Conservation (phyloP, 1,140 invertebrate genomes). For the Megathymus violae region DNA sequence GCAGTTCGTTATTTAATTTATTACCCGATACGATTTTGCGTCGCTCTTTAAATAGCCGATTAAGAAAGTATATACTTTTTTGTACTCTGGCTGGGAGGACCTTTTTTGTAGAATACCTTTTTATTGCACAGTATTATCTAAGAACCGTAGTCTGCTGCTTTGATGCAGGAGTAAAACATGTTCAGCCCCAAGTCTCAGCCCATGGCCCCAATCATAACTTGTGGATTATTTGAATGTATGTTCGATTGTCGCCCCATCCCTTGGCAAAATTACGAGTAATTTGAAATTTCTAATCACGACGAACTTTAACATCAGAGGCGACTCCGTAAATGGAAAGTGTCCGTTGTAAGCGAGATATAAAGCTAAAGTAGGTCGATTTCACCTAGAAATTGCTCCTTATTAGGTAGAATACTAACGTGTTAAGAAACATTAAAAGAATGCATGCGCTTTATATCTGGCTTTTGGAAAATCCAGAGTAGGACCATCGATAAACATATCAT, state of each 20-base stretch:
- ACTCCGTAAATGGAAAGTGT: constrained; percentile 68
- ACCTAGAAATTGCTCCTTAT: constrained; percentile 53
- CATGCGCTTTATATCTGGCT: constrained; percentile 82
- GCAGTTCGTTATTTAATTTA: constrained; percentile 8
- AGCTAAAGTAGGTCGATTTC: constrained; percentile 53
- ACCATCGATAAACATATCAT: constrained; percentile 78
- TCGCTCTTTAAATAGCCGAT: neutral
- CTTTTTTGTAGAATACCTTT: neutral
- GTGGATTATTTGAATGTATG: constrained; percentile 43
- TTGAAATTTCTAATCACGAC: constrained; percentile 46
- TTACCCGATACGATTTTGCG: neutral
- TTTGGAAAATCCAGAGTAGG: constrained; percentile 78
- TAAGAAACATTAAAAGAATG: constrained; percentile 75
- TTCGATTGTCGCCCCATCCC: constrained; percentile 53
- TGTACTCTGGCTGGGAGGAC: constrained; percentile 33
- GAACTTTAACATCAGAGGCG: constrained; percentile 70
- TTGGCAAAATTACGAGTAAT: constrained; percentile 27
- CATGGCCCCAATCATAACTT: constrained; percentile 36
- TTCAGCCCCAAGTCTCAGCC: constrained; percentile 14
- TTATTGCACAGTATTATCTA: constrained; percentile 1
- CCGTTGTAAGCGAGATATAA: constrained; percentile 78
- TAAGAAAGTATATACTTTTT: constrained; percentile 11
- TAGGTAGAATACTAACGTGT: constrained; percentile 53
- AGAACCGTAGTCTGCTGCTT: neutral
- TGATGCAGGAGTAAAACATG: constrained; percentile 20